phyloP scores from a whole-genome alignment of 2,888 invertebrate species.

The Pegoplata infirma region DNA sequence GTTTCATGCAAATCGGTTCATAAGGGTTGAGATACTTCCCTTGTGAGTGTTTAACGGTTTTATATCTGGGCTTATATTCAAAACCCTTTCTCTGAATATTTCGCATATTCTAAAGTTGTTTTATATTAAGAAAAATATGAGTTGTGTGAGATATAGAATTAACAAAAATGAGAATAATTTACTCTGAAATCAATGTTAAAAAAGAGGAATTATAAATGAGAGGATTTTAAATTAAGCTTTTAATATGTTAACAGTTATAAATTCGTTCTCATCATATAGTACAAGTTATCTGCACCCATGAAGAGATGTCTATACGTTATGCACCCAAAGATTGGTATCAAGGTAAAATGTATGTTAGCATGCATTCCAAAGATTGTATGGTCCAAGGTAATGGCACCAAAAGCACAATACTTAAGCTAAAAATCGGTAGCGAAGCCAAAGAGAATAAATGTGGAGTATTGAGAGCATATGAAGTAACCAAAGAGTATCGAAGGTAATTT shows the following conservation, averaged over 20 bases:
- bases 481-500: slow-evolving; percentile 73
- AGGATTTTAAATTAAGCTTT: too few relatives aligned
- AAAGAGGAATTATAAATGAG: not conserved
- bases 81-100: too few relatives aligned
- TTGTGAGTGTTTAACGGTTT: too few relatives aligned
- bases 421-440: slow-evolving; percentile 75
- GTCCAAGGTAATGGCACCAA: slow-evolving; percentile 80
- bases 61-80: too few relatives aligned
- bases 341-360: slow-evolving; percentile 89
- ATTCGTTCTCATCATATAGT: slow-evolving; percentile 79
- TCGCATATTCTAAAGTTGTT: too few relatives aligned
- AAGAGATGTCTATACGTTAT: slow-evolving; percentile 84
- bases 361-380: slow-evolving; percentile 86
- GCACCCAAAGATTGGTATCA: slow-evolving; percentile 81
- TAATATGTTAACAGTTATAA: too few relatives aligned
- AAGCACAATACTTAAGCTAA: slow-evolving; percentile 71
- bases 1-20: too few relatives aligned
- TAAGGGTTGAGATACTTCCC: too few relatives aligned
- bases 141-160: too few relatives aligned
- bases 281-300: slow-evolving; percentile 86
- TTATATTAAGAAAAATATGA: too few relatives aligned
- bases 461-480: slow-evolving; percentile 76
- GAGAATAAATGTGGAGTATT: slow-evolving; percentile 77
- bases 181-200: not conserved
- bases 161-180: too few relatives aligned